Conservation (phyloP, 2,797 vertebrate genomes). For the Champsocephalus gunnari region DNA sequence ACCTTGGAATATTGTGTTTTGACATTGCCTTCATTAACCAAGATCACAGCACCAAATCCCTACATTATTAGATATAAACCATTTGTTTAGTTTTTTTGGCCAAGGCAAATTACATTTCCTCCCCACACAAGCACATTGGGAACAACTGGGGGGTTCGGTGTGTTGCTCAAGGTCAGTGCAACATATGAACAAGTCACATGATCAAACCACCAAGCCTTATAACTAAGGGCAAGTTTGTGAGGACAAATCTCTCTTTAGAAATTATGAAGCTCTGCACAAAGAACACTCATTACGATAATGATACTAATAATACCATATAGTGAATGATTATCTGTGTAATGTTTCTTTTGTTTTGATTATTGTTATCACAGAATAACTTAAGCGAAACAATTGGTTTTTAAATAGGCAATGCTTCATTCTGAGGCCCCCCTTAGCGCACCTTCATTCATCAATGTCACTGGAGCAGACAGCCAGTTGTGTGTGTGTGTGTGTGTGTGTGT, state of each 20-base stretch:
- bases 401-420: conserved; percentile 18
- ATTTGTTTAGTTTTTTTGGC: conserved; percentile 1
- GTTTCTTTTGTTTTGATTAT: conserved; percentile 9
- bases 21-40: conserved; percentile 39
- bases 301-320: background rate
- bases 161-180: conserved; percentile 1
- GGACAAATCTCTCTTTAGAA: background rate
- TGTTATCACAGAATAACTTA: conserved; percentile 22
- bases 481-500: background rate
- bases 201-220: background rate
- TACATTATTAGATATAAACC: conserved; percentile 1
- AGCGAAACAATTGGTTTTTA: background rate
- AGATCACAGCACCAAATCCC: conserved; percentile 11
- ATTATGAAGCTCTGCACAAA: background rate
- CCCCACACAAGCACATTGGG: background rate
- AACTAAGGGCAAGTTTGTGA: conserved; percentile 1
- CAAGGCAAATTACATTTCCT: background rate
- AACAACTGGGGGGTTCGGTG: background rate
- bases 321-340: background rate
- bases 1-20: conserved; percentile 38
- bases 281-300: background rate
- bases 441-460: conserved; percentile 47
- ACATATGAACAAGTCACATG: background rate
- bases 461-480: conserved; percentile 11
- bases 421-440: background rate